Evolutionary conservation across 2,888 invertebrate genomes (phyloP).

Genomic region (Argyresthia goedartella): DNA sequence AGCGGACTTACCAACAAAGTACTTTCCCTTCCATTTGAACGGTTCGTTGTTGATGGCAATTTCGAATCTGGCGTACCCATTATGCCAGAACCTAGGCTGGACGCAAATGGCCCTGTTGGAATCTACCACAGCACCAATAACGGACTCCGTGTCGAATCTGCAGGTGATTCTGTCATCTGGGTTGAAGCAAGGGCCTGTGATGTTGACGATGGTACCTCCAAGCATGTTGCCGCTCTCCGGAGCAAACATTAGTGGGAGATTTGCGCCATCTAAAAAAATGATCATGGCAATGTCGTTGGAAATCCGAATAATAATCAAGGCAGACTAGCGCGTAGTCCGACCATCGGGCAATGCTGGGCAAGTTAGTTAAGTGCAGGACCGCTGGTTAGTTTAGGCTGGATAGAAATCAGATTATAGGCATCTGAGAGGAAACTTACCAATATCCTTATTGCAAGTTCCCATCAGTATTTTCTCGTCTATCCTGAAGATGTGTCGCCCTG

Average conservation of each 20-base stretch:
- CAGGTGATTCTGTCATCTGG: constrained; percentile 82
- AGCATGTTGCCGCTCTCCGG: constrained; percentile 98
- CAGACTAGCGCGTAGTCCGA: too few species aligned
- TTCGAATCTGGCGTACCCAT: constrained; percentile 90
- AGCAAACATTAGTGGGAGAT: constrained; percentile 87
- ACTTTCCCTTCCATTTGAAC: constrained; percentile 91
- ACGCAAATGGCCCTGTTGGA: constrained; percentile 90
- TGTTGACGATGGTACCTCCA: constrained; percentile 95
- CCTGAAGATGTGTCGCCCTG: constrained; percentile 94
- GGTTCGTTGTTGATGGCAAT: constrained; percentile 86
- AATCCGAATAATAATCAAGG: too few species aligned
- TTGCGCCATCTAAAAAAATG: constrained; percentile 81
- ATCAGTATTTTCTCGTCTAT: constrained; percentile 94
- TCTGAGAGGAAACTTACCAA: constrained; percentile 64
- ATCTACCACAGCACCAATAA: constrained; percentile 82
- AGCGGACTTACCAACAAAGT: constrained; percentile 84
- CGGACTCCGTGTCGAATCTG: constrained; percentile 86
- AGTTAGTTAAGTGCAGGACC: too few species aligned
- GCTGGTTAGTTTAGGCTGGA: too few species aligned
- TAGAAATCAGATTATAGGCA: not conserved
- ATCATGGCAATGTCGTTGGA: too few species aligned
- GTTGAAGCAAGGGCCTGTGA: constrained; percentile 95
- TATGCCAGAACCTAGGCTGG: constrained; percentile 87
- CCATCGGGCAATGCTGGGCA: too few species aligned
- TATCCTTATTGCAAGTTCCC: constrained; percentile 93